Base-by-base conservation (phyloP, 2,797 vertebrate genomes). In the Distichodus sexfasciatus region DNA sequence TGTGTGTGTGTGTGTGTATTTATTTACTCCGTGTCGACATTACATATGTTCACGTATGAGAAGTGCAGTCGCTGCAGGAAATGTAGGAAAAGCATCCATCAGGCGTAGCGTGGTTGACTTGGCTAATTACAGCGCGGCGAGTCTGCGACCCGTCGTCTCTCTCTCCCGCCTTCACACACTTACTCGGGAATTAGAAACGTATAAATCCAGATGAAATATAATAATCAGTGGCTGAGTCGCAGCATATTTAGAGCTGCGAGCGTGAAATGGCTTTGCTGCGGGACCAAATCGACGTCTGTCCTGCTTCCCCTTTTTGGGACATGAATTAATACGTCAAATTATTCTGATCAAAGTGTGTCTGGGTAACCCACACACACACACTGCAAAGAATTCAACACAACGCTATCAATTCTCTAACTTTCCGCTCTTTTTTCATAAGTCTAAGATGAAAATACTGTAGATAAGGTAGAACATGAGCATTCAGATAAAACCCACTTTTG, bases 271-370 rank as follows among this genome's bases (percentile, higher is more conserved):
- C 58, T 77, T 62, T 44, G 19, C 73, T 19, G 65, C 51, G 38
- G 48, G 41, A 44, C 40, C 44, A 73, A 59, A 75, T 60, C 47
- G 67, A 24, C 26, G 40, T 28, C 31, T 24, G 63, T 14, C n/a
- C 19, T 17, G 64, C 36, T 48, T 47, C 40, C 53, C 46, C 60
- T 73, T 46, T 54, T 26, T 21, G 15, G 6, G 6, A n/a, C n/a
- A n/a, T 11, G 61, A 71, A 50, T 71, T 72, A 69, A 80, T 69
- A 76, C 66, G 54, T 43, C 14, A 71, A 71, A 78, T 75, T 64
- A 75, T 41, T 41, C 55, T 76, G 76, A 82, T 82, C 76, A 83
- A 82, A 80, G 82, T 41, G 26, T n/a, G 40, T n/a, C 46, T 26
- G 51, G 40, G 71, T 63, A 70, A 55, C 55, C 54, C 46, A 46